A percentile compares a stretch with the other conserved stretches of the same genome.
Conservation (phyloP, 1,140 invertebrate genomes). For the Thaumetopoea pityocampa region DNA sequence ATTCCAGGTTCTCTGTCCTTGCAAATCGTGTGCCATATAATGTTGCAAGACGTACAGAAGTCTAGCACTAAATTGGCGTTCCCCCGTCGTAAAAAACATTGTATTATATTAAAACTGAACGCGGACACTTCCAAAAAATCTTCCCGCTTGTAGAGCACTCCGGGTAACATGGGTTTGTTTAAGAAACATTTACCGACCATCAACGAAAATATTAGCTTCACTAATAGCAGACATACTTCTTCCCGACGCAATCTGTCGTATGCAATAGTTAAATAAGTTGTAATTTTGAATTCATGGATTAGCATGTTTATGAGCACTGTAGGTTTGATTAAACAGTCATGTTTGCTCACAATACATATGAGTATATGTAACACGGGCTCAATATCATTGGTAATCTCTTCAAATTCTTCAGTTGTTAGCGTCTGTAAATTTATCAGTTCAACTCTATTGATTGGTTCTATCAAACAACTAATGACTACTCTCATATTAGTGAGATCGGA, state of each 20-base stretch:
- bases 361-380: conserved; percentile 54
- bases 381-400: conserved; percentile 37
- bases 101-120: conserved; percentile 51
- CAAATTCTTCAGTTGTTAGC: conserved; percentile 48
- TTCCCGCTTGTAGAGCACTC: conserved; percentile 32
- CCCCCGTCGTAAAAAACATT: conserved; percentile 35
- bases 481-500: conserved; percentile 35
- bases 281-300: conserved; percentile 36
- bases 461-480: conserved; percentile 35
- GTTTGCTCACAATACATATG: conserved; percentile 33
- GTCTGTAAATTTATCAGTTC: conserved; percentile 38
- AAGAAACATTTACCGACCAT: conserved; percentile 42
- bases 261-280: conserved; percentile 33
- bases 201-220: conserved; percentile 46
- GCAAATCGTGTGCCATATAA: conserved; percentile 47
- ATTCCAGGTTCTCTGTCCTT: conserved; percentile 22
- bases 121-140: conserved; percentile 48
- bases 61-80: conserved; percentile 37
- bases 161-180: conserved; percentile 30
- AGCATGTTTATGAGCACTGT: conserved; percentile 35
- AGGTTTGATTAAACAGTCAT: conserved; percentile 28
- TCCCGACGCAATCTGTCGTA: conserved; percentile 41
- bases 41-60: conserved; percentile 44
- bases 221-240: conserved; percentile 29
- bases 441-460: conserved; percentile 36